Percentiles rank a stretch among this genome's conserved stretches.
phyloP scores from a whole-genome alignment of 35 echinoderm and acorn worm species.

The Diadema setosum region DNA sequence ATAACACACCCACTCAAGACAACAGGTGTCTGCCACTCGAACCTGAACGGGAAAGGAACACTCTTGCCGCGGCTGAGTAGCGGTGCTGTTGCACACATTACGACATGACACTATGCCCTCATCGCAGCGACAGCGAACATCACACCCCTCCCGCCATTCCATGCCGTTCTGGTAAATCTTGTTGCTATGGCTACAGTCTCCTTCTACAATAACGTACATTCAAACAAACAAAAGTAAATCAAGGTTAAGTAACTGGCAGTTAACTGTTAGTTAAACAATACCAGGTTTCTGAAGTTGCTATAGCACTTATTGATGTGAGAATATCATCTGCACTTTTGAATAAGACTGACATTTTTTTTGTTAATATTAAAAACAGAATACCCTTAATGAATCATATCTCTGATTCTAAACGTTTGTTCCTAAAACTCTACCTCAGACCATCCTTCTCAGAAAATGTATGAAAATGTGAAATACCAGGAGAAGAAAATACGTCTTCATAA shows the following conservation, averaged over 20 bases:
- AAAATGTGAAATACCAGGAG: no score
- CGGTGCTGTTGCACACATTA: constrained; percentile 52
- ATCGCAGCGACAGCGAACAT: constrained; percentile 71
- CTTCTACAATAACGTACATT: constrained; percentile 32
- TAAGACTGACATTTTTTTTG: no score
- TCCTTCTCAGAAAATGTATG: no score
- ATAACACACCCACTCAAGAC: constrained; percentile 94
- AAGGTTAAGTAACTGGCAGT: background rate
- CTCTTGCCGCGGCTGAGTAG: background rate
- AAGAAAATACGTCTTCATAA: no score
- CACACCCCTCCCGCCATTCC: constrained; percentile 92
- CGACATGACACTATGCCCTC: constrained; percentile 67
- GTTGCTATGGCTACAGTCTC: constrained; percentile 72
- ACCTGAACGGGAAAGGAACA: constrained; percentile 79
- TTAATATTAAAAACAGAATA: no score
- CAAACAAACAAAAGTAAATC: background rate
- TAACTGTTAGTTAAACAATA: no score
- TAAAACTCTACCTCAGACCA: no score
- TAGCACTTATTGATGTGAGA: no score
- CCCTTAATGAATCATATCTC: no score
- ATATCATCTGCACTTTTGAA: no score
- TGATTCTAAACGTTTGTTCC: no score
- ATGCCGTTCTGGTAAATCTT: constrained; percentile 83
- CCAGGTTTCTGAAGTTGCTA: no score
- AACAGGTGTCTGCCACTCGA: constrained; percentile 86